Conservation (phyloP, 2,888 invertebrate species). For the Euspilapteryx auroguttella region DNA sequence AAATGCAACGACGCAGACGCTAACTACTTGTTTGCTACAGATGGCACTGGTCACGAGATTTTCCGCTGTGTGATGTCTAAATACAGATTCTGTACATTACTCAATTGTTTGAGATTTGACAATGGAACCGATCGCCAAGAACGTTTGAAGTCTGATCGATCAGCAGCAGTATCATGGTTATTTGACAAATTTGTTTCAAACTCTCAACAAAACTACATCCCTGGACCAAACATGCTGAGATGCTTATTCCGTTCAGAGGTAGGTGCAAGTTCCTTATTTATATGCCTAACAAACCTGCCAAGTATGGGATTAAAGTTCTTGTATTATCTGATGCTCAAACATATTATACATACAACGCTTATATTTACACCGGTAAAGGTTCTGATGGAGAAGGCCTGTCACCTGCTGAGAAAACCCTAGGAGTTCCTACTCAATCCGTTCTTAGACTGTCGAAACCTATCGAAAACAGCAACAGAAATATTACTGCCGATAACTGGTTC, state of each 20-base stretch:
- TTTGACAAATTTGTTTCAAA: slow-evolving; percentile 10
- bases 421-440: slow-evolving; percentile 1
- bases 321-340: slow-evolving; percentile 2
- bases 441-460: not conserved
- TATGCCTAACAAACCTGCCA: slow-evolving; percentile 12
- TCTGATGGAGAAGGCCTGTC: slow-evolving; percentile 9
- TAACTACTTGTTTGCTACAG: slow-evolving; percentile 9
- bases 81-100: slow-evolving; percentile 9
- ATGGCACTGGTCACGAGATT: slow-evolving; percentile 9
- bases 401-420: slow-evolving; percentile 3
- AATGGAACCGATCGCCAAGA: slow-evolving; percentile 7
- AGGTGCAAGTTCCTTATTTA: slow-evolving; percentile 10
- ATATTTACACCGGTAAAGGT: slow-evolving; percentile 10
- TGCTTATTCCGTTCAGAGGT: slow-evolving; percentile 11
- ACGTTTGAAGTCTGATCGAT: slow-evolving; percentile 7
- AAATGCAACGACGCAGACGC: slow-evolving; percentile 6
- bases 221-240: slow-evolving; percentile 10
- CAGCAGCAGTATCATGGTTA: slow-evolving; percentile 8
- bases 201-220: slow-evolving; percentile 8
- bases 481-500: slow-evolving; percentile 11
- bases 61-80: slow-evolving; percentile 10
- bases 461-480: not conserved
- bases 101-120: slow-evolving; percentile 11
- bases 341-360: slow-evolving; percentile 7
- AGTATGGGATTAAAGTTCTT: slow-evolving; percentile 11